These are phyloP conservation scores for Erethizon dorsatum DNA, from an alignment of 2,797 vertebrate genomes.

Conservation along the genomic window DNA sequence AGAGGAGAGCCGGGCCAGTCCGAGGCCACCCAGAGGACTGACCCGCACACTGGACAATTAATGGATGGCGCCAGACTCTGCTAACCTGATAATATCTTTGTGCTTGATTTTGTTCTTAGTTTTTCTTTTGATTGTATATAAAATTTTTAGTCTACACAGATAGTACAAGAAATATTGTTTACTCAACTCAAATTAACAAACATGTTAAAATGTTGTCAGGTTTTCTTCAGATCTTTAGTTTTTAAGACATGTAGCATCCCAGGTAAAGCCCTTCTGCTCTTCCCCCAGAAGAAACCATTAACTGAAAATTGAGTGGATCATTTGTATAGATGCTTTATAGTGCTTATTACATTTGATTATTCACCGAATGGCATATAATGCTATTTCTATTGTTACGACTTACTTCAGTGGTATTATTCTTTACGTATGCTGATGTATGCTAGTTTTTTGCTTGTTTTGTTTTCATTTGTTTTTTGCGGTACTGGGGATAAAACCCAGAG, in stretches of 20 bases:
- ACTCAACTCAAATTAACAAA: conserved; percentile 11
- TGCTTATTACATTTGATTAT: background rate
- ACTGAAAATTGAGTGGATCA: background rate
- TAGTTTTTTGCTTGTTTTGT: background rate
- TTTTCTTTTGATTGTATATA: conserved; percentile 40
- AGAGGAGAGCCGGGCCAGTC: background rate
- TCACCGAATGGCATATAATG: background rate
- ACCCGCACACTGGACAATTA: background rate
- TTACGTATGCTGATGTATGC: background rate
- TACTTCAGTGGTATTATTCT: conserved; percentile 39
- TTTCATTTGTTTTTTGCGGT: background rate
- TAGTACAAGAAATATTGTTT: background rate
- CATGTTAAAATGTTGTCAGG: background rate
- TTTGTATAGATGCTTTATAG: background rate
- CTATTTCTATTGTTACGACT: conserved; percentile 30
- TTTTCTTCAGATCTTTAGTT: conserved; percentile 27
- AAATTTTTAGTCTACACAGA: background rate
- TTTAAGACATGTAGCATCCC: background rate
- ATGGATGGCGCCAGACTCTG: background rate
- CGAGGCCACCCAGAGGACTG: background rate
- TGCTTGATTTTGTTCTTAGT: background rate
- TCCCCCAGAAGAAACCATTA: conserved; percentile 16
- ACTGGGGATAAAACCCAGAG: background rate
- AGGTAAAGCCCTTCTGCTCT: background rate
- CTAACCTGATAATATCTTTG: background rate